Evolutionary conservation across 2,797 vertebrate species (phyloP), one percentile per base, ranked within the genome.

Genomic region (Megaceryle alcyon): DNA sequence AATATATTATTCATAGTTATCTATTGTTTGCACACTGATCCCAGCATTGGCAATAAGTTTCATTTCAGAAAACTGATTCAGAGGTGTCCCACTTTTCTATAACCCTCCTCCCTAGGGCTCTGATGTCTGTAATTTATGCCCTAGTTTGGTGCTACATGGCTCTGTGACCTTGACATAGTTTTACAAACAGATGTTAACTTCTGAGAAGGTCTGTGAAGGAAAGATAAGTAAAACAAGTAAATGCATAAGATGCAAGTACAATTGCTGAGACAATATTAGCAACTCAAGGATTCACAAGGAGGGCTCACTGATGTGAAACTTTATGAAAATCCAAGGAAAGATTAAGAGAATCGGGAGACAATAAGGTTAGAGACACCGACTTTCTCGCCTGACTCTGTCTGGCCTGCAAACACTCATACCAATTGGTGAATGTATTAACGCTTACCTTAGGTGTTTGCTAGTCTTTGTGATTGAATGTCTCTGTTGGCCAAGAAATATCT

Each of bases 81-180:
- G 57, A 71, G 23, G 9, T 80, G 61, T 64, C 65, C 84, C 26
- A 78, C 64, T 95, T 97, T 94, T 60, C 63, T 46, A 31, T 43
- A 79, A 35, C 15, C 4, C 3, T 77, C 2, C 6, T 94, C 82
- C 60, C 64, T 33, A 26, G 31, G 64, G 68, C 41, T 91, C 35
- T 49, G 12, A 7, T 64, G 15, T 73, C 51, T 66, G 35, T 84
- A 86, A 94, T 83, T 82, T 91, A 80, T 87, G 64, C 25, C 48
- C 76, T 73, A 70, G 20, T 94, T 94, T 85, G 35, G 35, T 85
- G 35, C 14, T 53, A 54, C 23, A 5, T 25, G 66, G 8, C 13
- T 92, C 51, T 16, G 20, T 66, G 56, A 85, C 84, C 84, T 94
- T 93, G 71, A 73, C 64, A 77, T 41, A 68, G 29, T 89, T 90